Base-by-base conservation (phyloP, 2,797 vertebrate genomes). In the Microctenopoma lineatum region DNA sequence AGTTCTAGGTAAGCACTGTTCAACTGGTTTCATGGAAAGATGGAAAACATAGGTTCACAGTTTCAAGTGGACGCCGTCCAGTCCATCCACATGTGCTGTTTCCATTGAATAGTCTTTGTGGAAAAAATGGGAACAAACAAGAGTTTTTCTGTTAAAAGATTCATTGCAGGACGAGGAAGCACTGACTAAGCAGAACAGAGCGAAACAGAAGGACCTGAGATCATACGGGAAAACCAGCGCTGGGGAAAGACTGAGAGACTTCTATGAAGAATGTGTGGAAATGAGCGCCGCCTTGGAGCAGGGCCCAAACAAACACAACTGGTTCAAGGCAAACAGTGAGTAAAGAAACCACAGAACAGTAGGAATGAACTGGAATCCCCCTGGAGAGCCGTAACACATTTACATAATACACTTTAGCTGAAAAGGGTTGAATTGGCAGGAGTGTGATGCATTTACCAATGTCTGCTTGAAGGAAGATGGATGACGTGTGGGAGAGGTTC, bases 271-370 rank as follows among this genome's bases (percentile, higher is more conserved):
- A 90, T 92, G 90, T 88, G 88, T 93, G 86, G 92, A 93, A 91
- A 90, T 91, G 90, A 94, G 89, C 42, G 50, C 76, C 3, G 85
- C 71, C 44, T 16, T 94, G 92, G 92, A 90, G 73, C 83, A 32
- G 7, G 44, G 90, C 89, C 90, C 87, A 71, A 90, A 87, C 87
- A 91, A 94, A 92, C 92, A 92, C 76, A 90, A 87, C 70, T 87
- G 87, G 84, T 92, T 93, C 91, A 93, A 93, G 89, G 89, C 88
- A 91, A 94, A 90, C 90, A 92, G 94, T 94, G 88, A 94, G 94
- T 92, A 81, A 74, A 85, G 84, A 74, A 84, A 86, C 71, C 59
- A 29, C 66, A 70, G 85, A 73, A 74, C 81, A 83, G 88, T 64
- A 72, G 77, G 81, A 83, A 78, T 44, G 32, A 59, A 78, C 70